Conservation (phyloP, 1,140 invertebrate species). For the Drosophila ogumai region DNA sequence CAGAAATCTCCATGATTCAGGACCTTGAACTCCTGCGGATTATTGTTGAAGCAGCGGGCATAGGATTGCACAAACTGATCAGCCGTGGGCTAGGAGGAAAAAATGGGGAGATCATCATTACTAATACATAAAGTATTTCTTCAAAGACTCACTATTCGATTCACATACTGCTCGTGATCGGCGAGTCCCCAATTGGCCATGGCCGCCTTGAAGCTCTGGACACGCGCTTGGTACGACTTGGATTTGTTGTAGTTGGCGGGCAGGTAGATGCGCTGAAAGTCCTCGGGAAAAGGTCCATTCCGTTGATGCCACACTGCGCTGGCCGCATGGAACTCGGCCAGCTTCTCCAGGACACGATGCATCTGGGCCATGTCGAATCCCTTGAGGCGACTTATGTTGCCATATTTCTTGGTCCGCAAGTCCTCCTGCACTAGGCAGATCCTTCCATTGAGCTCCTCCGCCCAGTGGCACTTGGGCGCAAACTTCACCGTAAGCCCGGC, state of each 20-base stretch:
- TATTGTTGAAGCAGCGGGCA: slow-evolving; percentile 64
- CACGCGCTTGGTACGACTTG: slow-evolving; percentile 70
- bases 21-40: slow-evolving; percentile 87
- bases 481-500: slow-evolving; percentile 62
- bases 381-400: slow-evolving; percentile 86
- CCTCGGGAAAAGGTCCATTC: slow-evolving; percentile 70
- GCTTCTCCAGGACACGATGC: slow-evolving; percentile 86
- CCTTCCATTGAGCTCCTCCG: slow-evolving; percentile 69
- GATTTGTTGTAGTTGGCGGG: slow-evolving; percentile 76
- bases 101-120: background rate
- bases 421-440: slow-evolving; percentile 86
- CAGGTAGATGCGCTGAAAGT: slow-evolving; percentile 74
- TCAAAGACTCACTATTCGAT: slow-evolving; percentile 45
- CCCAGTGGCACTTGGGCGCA: slow-evolving; percentile 72
- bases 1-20: slow-evolving; percentile 88
- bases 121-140: background rate
- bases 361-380: slow-evolving; percentile 87
- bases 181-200: slow-evolving; percentile 75
- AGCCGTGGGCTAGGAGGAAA: slow-evolving; percentile 53
- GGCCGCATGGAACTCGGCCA: slow-evolving; percentile 87
- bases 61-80: slow-evolving; percentile 73
- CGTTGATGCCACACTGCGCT: slow-evolving; percentile 81
- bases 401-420: slow-evolving; percentile 86
- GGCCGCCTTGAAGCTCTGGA: slow-evolving; percentile 73
- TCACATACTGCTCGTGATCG: slow-evolving; percentile 64